phyloP scores from a whole-genome alignment of 2,888 invertebrate genomes.

The Lepidocyrtinus sp. region DNA sequence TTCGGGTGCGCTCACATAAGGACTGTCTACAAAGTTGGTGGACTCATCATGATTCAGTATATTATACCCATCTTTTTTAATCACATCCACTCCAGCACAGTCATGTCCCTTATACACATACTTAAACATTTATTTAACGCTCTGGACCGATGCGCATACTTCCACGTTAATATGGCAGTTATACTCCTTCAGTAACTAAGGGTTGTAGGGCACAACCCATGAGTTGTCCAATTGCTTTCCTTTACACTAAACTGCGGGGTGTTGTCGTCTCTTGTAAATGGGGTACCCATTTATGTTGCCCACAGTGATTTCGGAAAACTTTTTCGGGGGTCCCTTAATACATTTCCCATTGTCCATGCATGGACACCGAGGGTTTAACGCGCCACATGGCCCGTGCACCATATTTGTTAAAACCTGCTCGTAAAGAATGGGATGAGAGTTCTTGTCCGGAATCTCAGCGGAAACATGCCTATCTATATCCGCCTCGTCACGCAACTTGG shows the following conservation, averaged over 20 bases:
- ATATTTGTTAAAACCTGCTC: constrained; percentile 71
- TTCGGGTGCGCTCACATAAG: constrained; percentile 70
- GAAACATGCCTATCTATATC: constrained; percentile 71
- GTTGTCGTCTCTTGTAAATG: background rate
- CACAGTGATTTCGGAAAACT: constrained; percentile 52
- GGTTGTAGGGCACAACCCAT: constrained; percentile 72
- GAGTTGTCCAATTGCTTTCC: constrained; percentile 70
- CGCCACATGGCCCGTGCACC: constrained; percentile 72
- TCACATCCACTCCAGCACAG: background rate
- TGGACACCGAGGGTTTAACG: constrained; percentile 68
- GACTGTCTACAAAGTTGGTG: constrained; percentile 69
- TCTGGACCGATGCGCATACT: constrained; percentile 58
- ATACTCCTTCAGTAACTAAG: constrained; percentile 70
- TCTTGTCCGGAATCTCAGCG: constrained; percentile 71
- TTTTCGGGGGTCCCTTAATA: constrained; percentile 72
- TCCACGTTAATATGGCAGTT: constrained; percentile 73
- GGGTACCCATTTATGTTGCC: constrained; percentile 31
- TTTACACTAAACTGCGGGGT: background rate
- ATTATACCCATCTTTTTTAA: background rate
- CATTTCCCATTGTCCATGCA: constrained; percentile 72
- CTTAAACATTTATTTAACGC: constrained; percentile 69
- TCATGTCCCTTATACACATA: constrained; percentile 67
- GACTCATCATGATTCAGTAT: constrained; percentile 70
- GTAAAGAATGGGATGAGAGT: constrained; percentile 69
- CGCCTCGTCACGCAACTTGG: no score